Percentiles rank a stretch among this genome's conserved stretches.
phyloP scores from a whole-genome alignment of 2,797 vertebrate genomes.

The Paedocypris micromegethes region DNA sequence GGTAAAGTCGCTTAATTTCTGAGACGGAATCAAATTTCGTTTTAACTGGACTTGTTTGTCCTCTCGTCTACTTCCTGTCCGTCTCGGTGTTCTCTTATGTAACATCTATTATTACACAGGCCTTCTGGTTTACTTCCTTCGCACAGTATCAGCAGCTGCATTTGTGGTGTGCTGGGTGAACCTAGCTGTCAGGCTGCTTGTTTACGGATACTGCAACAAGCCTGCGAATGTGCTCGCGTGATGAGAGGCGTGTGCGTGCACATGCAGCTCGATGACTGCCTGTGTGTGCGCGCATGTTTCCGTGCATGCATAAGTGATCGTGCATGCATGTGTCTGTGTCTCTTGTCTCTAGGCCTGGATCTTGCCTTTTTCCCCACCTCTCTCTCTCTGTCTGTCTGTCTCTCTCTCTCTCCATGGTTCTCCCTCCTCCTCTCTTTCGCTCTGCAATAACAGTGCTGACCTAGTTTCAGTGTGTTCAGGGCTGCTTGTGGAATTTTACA shows the following conservation, averaged over 20 bases:
- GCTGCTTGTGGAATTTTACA: conserved; percentile 86
- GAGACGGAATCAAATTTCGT: too few species aligned
- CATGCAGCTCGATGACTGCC: conserved; percentile 1
- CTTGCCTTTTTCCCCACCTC: conserved; percentile 50
- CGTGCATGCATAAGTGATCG: conserved; percentile 16
- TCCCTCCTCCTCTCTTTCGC: conserved; percentile 62
- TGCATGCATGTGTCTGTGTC: conserved; percentile 51
- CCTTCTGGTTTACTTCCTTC: conserved; percentile 35
- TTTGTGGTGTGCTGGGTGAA: conserved; percentile 31
- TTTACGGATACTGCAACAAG: conserved; percentile 47
- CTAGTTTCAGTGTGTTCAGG: conserved; percentile 82
- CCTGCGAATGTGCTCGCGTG: conserved; percentile 34
- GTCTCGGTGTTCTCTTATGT: conserved; percentile 28
- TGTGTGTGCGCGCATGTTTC: conserved; percentile 31
- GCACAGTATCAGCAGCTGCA: conserved; percentile 17
- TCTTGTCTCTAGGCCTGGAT: conserved; percentile 55
- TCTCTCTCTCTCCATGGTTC: conserved; percentile 38
- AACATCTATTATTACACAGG: conserved; percentile 39
- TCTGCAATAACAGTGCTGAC: conserved; percentile 85
- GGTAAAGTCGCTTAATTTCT: too few species aligned
- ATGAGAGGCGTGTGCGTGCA: conserved; percentile 27
- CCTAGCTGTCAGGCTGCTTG: conserved; percentile 51
- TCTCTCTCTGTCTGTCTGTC: conserved; percentile 45
- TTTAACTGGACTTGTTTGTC: conserved; percentile 7
- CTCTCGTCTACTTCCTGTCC: conserved; percentile 32